Evolutionary conservation across 2,888 invertebrate genomes (phyloP), one percentile per base, ranked within the genome.

Genomic region (Lasius fuliginosus): DNA sequence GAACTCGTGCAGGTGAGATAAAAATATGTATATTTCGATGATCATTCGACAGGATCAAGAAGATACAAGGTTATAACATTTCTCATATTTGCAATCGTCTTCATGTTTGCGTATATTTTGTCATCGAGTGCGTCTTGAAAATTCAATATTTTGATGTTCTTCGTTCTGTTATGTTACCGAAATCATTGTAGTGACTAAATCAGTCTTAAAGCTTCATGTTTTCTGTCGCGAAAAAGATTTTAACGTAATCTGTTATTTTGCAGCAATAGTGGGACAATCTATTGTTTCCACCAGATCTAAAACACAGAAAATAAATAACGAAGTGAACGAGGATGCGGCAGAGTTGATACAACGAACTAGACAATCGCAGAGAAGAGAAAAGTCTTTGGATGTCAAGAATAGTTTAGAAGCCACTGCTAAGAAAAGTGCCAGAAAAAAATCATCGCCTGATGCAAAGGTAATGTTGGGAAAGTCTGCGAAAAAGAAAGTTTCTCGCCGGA

Each of bases 1-100:
- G 42, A 4, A 71, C 60, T 46, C 58, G 71, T 9, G 33, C 46
- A 79, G 79, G 79, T 79, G 8, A 79, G 58, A 56, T 15, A 1
- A 12, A 42, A 3, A 36, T 56, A 23, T 3, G 1, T 6, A 18
- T 18, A 18, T 58, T n/a, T 3, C 5, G 56, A n/a, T 11, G n/a
- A 56, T 67, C 27, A 23, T 18, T 53, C 30, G 18, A n/a, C 4
- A 33, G 8, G 5, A 9, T 12, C 9, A 15, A 5, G 49, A n/a
- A 53, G 5, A 23, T 42, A 30, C 5, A 58, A 79, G 58, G 60
- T 79, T 79, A 60, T 71, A 71, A 12, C 0, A 27, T 27, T 23
- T 15, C 15, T 42, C n/a, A 11, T 46, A 40, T n/a, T 65, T 6
- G 4, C 1, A 23, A 23, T 53, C 8, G 18, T 49, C 18, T 18